These are phyloP conservation scores for Drosophila testacea DNA, from an alignment of 2,888 invertebrate species.

Conservation along the genomic window DNA sequence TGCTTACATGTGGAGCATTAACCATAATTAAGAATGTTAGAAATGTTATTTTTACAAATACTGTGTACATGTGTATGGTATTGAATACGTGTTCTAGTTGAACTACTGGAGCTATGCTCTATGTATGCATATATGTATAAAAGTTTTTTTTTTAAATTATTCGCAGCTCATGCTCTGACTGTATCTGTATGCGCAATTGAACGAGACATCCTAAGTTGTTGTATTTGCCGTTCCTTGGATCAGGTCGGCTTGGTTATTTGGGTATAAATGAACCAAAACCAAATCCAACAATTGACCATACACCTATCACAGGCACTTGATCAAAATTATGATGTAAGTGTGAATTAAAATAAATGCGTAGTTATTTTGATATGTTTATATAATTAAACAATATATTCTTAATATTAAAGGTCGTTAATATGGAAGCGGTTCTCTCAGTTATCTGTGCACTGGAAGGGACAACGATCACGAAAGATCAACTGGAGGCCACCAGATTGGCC, in stretches of 20 bases:
- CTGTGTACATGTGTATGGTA: not conserved
- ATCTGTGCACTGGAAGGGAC: slow-evolving; percentile 97
- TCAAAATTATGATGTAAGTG: slow-evolving; percentile 98
- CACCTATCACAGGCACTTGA: slow-evolving; percentile 98
- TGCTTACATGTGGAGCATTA: not conserved
- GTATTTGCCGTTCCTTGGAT: slow-evolving; percentile 49
- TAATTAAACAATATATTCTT: not conserved
- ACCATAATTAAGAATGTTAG: not conserved
- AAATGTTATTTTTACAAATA: not conserved
- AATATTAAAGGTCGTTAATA: slow-evolving; percentile 93
- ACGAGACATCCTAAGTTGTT: slow-evolving; percentile 20
- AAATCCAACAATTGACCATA: slow-evolving; percentile 96
- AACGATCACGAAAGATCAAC: slow-evolving; percentile 84
- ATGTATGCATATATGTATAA: not conserved
- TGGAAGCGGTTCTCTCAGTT: slow-evolving; percentile 96
- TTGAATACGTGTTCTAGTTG: not conserved
- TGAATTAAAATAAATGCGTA: not conserved
- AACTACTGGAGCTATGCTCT: not conserved
- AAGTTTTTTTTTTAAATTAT: not conserved
- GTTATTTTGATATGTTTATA: not conserved
- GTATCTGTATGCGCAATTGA: slow-evolving; percentile 9
- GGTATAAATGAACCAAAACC: slow-evolving; percentile 90
- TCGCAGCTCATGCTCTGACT: slow-evolving; percentile 36
- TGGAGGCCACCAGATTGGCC: slow-evolving; percentile 95
- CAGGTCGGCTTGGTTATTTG: slow-evolving; percentile 42